Evolutionary conservation across 92 coral and sea anemone genomes (phyloP), one percentile per base, ranked within the genome.

Genomic region (Scolanthus callimorphus): DNA sequence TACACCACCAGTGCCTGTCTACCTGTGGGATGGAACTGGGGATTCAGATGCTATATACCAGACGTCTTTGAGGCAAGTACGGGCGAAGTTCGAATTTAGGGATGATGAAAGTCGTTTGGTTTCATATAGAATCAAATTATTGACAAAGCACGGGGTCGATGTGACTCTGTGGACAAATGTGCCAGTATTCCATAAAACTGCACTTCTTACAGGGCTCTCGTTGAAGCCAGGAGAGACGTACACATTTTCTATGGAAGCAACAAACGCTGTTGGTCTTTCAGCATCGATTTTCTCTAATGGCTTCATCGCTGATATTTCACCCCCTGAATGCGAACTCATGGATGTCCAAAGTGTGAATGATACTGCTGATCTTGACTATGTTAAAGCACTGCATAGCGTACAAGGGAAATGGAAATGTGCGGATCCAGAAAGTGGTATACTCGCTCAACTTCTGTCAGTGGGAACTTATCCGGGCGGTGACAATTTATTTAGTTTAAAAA

Each of bases 391-490:
- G 34, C 49, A 52, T 22, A 57, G 49, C 31, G 78, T 89, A 43
- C 69, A 73, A 31, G 84, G 74, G 11, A 70, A 76, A 53, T 84
- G 86, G 79, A 60, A 25, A 22, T 89, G 97, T 34, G 24, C 50
- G 22, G 97, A 89, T 54, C n/a, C 17, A 1, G 97, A 89, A 47
- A 89, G 97, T 63, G 88, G 83, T n/a, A 71, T 89, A 59, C 62
- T 63, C 34, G 26, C 71, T 11, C 72, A 60, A 47, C 43, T 49
- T 3, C 51, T 81, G 1, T 90, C 86, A 30, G 63, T 88, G 6
- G 87, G 90, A n/a, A 88, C 84, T 11, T 83, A 88, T 41, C 90
- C 87, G 1, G 90, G 90, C 9, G 90, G 88, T 3, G 71, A 51
- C 21, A 60, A 83, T 43, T 17, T 79, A 17, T n/a, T n/a, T n/a